phyloP scores from a whole-genome alignment of 2,888 invertebrate species.

The Cepaea hortensis region DNA sequence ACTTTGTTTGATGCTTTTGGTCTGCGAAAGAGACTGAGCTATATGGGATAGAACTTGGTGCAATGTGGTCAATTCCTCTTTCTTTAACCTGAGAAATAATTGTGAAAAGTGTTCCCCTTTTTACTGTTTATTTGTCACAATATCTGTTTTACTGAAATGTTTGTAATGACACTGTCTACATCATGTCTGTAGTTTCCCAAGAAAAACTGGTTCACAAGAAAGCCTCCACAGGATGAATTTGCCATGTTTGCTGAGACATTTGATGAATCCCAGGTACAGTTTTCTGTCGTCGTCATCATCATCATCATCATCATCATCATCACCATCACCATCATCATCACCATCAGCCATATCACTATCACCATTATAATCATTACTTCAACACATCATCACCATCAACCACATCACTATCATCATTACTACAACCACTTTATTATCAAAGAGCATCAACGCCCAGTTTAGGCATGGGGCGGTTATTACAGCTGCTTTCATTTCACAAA shows the following conservation, averaged over 20 bases:
- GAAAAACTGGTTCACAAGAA: conserved; percentile 32
- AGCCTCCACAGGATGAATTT: conserved; percentile 37
- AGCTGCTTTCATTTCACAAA: no score
- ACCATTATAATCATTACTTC: not conserved
- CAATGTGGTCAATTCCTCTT: no score
- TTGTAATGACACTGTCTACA: not conserved
- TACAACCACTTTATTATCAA: no score
- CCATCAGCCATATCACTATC: not conserved
- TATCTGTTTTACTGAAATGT: not conserved
- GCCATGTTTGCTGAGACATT: conserved; percentile 47
- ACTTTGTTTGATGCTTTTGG: no score
- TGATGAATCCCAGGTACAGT: conserved; percentile 25
- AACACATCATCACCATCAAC: no score
- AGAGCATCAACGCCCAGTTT: no score
- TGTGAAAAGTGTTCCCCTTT: no score
- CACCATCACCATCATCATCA: not conserved
- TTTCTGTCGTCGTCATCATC: not conserved
- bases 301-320: not conserved
- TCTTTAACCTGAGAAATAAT: no score
- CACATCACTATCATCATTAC: no score
- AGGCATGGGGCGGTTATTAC: no score
- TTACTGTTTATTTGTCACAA: not conserved
- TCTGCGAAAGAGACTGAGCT: no score
- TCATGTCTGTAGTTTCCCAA: conserved; percentile 42
- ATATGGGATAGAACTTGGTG: no score